Evolutionary conservation across 2,797 vertebrate genomes (phyloP), one percentile per base, ranked within the genome.

Genomic region (Sebastiscus albofasciatus): DNA sequence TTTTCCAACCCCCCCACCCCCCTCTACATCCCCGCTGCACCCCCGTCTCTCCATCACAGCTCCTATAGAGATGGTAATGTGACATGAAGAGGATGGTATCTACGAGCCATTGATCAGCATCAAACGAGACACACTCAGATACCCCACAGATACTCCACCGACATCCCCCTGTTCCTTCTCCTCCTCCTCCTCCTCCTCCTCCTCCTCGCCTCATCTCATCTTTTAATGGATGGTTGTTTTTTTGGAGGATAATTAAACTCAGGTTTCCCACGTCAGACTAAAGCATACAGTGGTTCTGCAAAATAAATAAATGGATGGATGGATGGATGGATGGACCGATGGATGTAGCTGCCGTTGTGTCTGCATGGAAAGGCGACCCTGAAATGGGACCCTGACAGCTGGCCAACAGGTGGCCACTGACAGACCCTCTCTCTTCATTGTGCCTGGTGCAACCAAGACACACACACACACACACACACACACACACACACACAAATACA

Each of bases 381-480:
- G 95, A 96, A 96, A 96, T 72, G 87, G 86, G 92, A 96, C 92
- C 93, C 95, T 91, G 91, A 92, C 96, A 95, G 94, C 96, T 96
- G 95, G 93, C 65, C 90, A 94, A 94, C 96, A 96, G 95, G 95
- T 96, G 95, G 94, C 90, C 90, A 89, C 85, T 95, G 93, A 93
- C 90, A 93, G 93, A 88, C 94, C 90, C 87, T 93, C 90, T 92
- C 90, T 93, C 90, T 78, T 95, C 92, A 94, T 95, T 94, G 93
- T 95, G 85, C 83, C 84, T 82, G 22, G 68, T 88, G 86, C 70
- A 85, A 80, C 87, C 76, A 74, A 60, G 29, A 82, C 81, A 70
- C 79, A 83, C 77, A 81, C 83, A 72, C 49, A 79, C 71, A 84
- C 79, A 83, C 67, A 84, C 68, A 73, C 67, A 81, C 68, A 80